Base-by-base conservation (phyloP, 2,113 vertebrate genomes). In the Tichodroma muraria region DNA sequence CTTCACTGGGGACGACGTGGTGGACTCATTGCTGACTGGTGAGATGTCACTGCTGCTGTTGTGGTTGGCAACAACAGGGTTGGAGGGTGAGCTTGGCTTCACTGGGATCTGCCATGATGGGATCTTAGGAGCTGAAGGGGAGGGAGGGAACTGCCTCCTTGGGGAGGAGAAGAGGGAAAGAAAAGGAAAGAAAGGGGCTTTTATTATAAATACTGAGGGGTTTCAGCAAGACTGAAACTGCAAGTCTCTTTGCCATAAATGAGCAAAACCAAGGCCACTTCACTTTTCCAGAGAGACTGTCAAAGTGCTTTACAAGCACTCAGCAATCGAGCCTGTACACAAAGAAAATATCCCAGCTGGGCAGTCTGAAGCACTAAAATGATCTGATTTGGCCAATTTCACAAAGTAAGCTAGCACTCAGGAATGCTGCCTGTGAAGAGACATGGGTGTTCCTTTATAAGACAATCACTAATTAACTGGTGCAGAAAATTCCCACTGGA, bases 1-100 rank as follows among this genome's bases (percentile, higher is more conserved):
- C 97, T 99, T 99, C 82, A 98, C 82, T 0, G 99, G 99, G 2
- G 99, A 99, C 2, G 98, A 98, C 22, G 97, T 97, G 45, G 96
- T 78, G 0, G 99, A 99, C 97, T 99, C 99, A 0, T 98, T 98
- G 97, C 99, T 99, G 95, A 99, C 98, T 0, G 99, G 99, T 0
- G 99, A 99, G 97, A 99, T 99, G 98, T 99, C 99, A 3, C 99
- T 99, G 98, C 99, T 99, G 98, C 99, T 99, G 97, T 98, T 99
- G 96, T 99, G 99, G 97, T 98, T 98, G 96, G 96, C 93, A 2
- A 98, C 97, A 0, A 97, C 97, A 0, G 98, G 90, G 97, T 96
- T 97, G 81, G 98, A 98, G 40, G 98, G 97, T 0, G 98, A 97
- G 5, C 98, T 96, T 0, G 98, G 97, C 96, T 99, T 99, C 93